phyloP scores from a whole-genome alignment of 2,888 invertebrate species.

The Steromphala cineraria region DNA sequence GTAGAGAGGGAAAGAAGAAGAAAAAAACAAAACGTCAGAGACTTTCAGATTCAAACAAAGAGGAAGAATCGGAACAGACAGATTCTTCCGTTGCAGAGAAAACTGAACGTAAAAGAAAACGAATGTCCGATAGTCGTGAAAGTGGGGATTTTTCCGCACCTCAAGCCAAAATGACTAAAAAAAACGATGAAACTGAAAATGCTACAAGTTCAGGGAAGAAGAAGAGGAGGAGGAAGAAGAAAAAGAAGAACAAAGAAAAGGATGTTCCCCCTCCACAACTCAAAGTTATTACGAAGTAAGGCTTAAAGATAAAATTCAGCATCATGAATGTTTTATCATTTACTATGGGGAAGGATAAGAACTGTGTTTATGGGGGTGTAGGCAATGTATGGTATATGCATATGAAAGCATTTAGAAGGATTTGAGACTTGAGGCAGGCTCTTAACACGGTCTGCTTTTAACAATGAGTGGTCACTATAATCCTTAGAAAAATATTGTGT shows the following conservation, averaged over 20 bases:
- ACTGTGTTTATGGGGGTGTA: too few relatives aligned
- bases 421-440: too few relatives aligned
- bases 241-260: constrained; percentile 40
- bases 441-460: too few relatives aligned
- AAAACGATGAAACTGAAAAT: neutral
- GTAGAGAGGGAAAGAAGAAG: constrained; percentile 22
- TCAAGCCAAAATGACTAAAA: neutral
- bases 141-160: neutral
- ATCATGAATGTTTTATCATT: neutral
- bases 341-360: too few relatives aligned
- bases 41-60: constrained; percentile 17
- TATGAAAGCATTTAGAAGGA: too few relatives aligned
- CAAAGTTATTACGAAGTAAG: constrained; percentile 67
- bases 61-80: constrained; percentile 10
- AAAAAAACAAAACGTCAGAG: constrained; percentile 29
- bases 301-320: neutral
- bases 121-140: constrained; percentile 1
- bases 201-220: neutral
- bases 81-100: neutral
- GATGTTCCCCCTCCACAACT: constrained; percentile 55
- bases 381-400: too few relatives aligned
- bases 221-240: constrained; percentile 28
- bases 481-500: too few relatives aligned
- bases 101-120: neutral
- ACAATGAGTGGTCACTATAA: too few relatives aligned